Percentiles rank a stretch among this genome's conserved stretches.
Evolutionary conservation across 2,797 vertebrate genomes (phyloP).

Genomic region (Ispidina lecontei): DNA sequence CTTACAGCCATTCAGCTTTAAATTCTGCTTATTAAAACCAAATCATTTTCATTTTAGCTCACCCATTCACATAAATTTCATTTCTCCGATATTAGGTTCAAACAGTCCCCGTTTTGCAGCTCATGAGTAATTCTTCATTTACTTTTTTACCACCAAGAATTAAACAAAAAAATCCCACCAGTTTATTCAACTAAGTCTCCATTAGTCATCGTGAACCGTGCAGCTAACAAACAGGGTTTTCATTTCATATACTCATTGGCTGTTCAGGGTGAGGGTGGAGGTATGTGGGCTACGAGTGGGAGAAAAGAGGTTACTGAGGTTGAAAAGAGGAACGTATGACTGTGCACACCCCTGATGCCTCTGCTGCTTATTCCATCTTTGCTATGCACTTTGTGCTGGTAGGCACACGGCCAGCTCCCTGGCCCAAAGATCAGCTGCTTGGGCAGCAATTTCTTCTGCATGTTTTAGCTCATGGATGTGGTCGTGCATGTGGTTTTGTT

Average conservation of each 20-base stretch:
- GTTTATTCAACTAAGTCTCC: slow-evolving; percentile 44
- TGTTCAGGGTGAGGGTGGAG: slow-evolving; percentile 51
- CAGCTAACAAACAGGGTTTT: slow-evolving; percentile 3
- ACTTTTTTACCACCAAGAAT: slow-evolving; percentile 17
- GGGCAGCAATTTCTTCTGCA: background rate
- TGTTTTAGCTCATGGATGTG: background rate
- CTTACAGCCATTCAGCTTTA: background rate
- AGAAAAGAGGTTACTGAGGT: slow-evolving; percentile 67
- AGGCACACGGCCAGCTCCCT: background rate
- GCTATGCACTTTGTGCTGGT: background rate
- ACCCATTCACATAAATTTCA: background rate
- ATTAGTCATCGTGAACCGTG: slow-evolving; percentile 52
- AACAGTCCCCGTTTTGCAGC: background rate
- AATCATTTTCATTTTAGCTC: background rate
- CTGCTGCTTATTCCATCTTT: background rate
- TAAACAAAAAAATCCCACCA: background rate
- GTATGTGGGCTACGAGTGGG: slow-evolving; percentile 40
- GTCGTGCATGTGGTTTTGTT: background rate
- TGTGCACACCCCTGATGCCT: slow-evolving; percentile 17
- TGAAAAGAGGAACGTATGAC: slow-evolving; percentile 65
- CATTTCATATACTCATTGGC: slow-evolving; percentile 20
- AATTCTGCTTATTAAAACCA: slow-evolving; percentile 31
- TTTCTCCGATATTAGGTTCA: background rate
- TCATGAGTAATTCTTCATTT: slow-evolving; percentile 26
- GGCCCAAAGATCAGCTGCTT: background rate